Evolutionary conservation across 2,888 invertebrate species (phyloP).

Genomic region (Pachliopta kotzebuea): DNA sequence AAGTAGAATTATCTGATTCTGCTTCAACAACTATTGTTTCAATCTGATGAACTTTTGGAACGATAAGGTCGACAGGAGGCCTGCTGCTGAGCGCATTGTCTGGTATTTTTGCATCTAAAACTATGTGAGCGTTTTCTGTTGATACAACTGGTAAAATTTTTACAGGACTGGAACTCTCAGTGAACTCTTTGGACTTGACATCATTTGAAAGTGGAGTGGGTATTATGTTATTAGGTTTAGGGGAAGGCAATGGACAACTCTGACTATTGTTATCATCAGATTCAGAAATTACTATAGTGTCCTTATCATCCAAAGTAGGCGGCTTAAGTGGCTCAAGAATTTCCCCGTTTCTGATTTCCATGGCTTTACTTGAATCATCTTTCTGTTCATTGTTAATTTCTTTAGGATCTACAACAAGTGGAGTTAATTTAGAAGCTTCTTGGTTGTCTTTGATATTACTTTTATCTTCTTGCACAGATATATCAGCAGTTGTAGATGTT

Average conservation of each 20-base stretch:
- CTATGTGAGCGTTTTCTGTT: conserved; percentile 68
- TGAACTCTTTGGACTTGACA: conserved; percentile 59
- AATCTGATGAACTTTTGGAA: conserved; percentile 61
- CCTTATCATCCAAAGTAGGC: conserved; percentile 62
- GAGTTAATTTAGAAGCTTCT: conserved; percentile 35
- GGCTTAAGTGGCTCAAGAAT: conserved; percentile 55
- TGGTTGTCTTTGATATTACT: conserved; percentile 37
- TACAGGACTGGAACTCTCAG: conserved; percentile 63
- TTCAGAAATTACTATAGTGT: conserved; percentile 72
- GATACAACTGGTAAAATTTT: conserved; percentile 70
- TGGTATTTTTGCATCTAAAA: conserved; percentile 64
- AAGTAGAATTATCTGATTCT: conserved; percentile 60
- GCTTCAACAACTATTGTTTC: conserved; percentile 70
- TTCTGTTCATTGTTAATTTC: conserved; percentile 38
- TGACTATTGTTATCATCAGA: conserved; percentile 76
- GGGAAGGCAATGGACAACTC: conserved; percentile 73
- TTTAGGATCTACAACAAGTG: conserved; percentile 35
- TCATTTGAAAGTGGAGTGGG: conserved; percentile 54
- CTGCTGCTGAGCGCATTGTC: conserved; percentile 51
- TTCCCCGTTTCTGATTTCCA: conserved; percentile 55
- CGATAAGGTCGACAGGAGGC: conserved; percentile 55
- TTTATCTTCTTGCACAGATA: conserved; percentile 43
- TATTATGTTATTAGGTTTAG: conserved; percentile 54
- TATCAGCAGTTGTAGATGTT: conserved; percentile 45
- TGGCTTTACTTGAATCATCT: conserved; percentile 39